Percentiles rank a stretch among this genome's conserved stretches.
Conservation (phyloP, 2,113 vertebrate species). For the Cygnus atratus region DNA sequence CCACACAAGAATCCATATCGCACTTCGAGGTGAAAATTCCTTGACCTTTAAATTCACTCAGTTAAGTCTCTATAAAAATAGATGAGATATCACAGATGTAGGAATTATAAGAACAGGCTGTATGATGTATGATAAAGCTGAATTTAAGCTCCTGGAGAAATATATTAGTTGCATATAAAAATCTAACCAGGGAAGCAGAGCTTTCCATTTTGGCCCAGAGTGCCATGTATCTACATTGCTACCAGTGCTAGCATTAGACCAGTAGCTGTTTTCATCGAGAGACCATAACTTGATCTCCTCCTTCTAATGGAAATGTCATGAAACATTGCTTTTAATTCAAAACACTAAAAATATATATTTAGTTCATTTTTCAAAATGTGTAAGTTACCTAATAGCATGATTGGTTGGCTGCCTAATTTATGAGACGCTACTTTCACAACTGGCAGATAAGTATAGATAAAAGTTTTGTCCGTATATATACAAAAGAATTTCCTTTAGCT, state of each 20-base stretch:
- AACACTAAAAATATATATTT: neutral
- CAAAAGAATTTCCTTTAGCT: neutral
- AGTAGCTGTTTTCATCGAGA: neutral
- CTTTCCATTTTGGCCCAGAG: neutral
- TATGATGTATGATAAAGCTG: neutral
- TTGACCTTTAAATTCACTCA: slow-evolving; percentile 16
- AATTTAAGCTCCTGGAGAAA: neutral
- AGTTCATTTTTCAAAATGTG: neutral
- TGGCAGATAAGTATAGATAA: neutral
- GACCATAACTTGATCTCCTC: neutral
- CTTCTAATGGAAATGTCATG: neutral
- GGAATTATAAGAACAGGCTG: neutral
- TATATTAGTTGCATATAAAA: neutral
- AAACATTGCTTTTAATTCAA: neutral
- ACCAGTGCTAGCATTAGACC: neutral
- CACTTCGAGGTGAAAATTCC: slow-evolving; percentile 4
- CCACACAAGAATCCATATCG: neutral
- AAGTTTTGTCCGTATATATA: neutral
- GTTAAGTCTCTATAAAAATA: slow-evolving; percentile 5
- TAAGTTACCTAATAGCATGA: neutral
- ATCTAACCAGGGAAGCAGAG: neutral
- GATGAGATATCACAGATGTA: neutral
- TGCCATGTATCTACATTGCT: neutral
- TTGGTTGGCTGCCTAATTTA: neutral
- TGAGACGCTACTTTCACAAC: neutral